These are phyloP conservation scores for Hyperoplus lanceolatus DNA, from an alignment of 2,797 vertebrate genomes.

Conservation along the genomic window DNA sequence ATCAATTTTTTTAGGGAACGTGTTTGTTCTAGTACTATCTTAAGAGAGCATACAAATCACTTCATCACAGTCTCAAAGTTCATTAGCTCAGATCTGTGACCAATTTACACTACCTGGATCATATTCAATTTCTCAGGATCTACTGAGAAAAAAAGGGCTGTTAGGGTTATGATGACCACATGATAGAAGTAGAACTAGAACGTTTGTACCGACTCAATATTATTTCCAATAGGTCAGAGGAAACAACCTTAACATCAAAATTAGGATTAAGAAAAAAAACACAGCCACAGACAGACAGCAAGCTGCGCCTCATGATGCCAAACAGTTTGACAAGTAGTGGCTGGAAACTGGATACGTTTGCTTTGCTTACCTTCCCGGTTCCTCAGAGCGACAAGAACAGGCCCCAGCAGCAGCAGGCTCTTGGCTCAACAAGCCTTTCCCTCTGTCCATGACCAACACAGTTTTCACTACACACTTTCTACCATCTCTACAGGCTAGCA, in stretches of 20 bases:
- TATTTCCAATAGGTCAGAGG: not conserved
- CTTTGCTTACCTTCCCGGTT: constrained; percentile 71
- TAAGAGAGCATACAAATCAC: not conserved
- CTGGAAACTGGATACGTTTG: not conserved
- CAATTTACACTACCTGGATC: too few relatives aligned
- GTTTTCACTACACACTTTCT: not conserved
- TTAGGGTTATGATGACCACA: not conserved
- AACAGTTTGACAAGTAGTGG: not conserved
- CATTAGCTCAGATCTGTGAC: not conserved
- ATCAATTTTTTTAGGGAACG: constrained; percentile 7
- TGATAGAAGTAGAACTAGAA: not conserved
- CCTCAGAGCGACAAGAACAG: constrained; percentile 10
- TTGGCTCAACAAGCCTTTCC: constrained; percentile 36
- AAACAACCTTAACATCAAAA: not conserved
- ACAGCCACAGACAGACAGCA: not conserved
- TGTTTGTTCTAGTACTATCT: not conserved
- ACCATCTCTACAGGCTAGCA: not conserved
- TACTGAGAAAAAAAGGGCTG: not conserved
- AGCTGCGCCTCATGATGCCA: not conserved
- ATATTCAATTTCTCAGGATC: too few relatives aligned
- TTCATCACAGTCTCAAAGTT: not conserved
- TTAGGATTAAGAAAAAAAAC: not conserved
- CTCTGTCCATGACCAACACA: constrained; percentile 66
- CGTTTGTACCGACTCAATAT: not conserved
- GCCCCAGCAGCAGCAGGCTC: not conserved